Evolutionary conservation across 1,140 invertebrate species (phyloP).

Genomic region (Drosophila melanica): DNA sequence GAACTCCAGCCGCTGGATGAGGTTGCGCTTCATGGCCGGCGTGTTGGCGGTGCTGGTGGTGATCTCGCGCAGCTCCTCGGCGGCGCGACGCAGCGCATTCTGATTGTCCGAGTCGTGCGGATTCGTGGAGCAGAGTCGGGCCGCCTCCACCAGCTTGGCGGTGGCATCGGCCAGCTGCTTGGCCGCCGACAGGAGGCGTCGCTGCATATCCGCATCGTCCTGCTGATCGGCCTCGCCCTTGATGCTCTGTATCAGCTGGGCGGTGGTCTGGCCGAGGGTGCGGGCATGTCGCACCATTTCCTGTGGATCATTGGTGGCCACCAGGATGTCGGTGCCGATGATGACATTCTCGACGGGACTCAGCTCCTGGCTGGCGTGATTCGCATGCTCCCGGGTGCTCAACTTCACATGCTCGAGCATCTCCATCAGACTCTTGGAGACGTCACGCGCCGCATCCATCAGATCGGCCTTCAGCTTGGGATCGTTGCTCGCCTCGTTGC

Average conservation of each 20-base stretch:
- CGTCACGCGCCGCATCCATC: conserved; percentile 92
- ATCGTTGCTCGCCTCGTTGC: conserved; percentile 89
- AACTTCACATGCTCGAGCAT: conserved; percentile 95
- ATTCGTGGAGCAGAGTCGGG: conserved; percentile 93
- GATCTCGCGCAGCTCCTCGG: conserved; percentile 95
- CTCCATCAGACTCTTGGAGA: conserved; percentile 95
- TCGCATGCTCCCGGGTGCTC: conserved; percentile 85
- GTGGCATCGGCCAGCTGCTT: conserved; percentile 98
- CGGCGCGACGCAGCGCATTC: conserved; percentile 92
- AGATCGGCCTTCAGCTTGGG: conserved; percentile 91
- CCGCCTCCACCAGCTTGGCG: conserved; percentile 97
- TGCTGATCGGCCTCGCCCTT: conserved; percentile 96
- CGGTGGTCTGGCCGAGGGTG: conserved; percentile 95
- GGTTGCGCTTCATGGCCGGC: conserved; percentile 90
- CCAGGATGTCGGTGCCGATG: conserved; percentile 94
- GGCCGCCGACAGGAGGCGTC: conserved; percentile 94
- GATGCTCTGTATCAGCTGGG: conserved; percentile 95
- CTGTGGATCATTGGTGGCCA: conserved; percentile 92
- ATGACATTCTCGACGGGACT: conserved; percentile 95
- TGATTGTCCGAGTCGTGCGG: conserved; percentile 94
- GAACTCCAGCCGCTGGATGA: conserved; percentile 89
- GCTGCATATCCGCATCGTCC: conserved; percentile 94
- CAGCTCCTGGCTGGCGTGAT: conserved; percentile 87
- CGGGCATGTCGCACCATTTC: conserved; percentile 98
- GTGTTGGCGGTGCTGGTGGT: conserved; percentile 92